A percentile compares a stretch with the other conserved stretches of the same genome.
These are phyloP conservation scores for Paraescarpia echinospica DNA, from an alignment of 1,140 invertebrate species.

Conservation along the genomic window DNA sequence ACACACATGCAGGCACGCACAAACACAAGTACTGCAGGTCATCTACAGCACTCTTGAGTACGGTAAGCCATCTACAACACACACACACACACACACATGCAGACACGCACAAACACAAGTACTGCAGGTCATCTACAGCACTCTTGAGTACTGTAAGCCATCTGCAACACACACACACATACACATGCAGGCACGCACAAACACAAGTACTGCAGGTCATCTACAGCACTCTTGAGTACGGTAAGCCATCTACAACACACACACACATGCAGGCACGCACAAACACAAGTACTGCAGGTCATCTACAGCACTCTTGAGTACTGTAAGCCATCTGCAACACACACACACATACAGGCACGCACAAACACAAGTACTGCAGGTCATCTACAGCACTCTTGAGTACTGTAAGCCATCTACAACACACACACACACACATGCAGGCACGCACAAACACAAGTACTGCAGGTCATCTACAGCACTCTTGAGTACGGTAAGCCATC, in stretches of 20 bases:
- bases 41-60: neutral
- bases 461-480: no score
- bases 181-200: neutral
- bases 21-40: neutral
- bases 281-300: neutral
- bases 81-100: neutral
- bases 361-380: neutral
- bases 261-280: neutral
- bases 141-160: neutral
- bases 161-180: neutral
- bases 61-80: neutral
- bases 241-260: neutral
- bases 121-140: neutral
- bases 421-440: neutral
- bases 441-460: neutral
- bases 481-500: no score
- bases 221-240: neutral
- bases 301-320: neutral
- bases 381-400: neutral
- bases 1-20: neutral
- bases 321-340: neutral
- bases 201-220: neutral
- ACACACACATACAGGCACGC: neutral
- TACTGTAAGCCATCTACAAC: neutral
- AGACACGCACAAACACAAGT: neutral